Evolutionary conservation across 2,888 invertebrate species (phyloP), one percentile per base, ranked within the genome.

Genomic region (Onthophagus sagittarius): DNA sequence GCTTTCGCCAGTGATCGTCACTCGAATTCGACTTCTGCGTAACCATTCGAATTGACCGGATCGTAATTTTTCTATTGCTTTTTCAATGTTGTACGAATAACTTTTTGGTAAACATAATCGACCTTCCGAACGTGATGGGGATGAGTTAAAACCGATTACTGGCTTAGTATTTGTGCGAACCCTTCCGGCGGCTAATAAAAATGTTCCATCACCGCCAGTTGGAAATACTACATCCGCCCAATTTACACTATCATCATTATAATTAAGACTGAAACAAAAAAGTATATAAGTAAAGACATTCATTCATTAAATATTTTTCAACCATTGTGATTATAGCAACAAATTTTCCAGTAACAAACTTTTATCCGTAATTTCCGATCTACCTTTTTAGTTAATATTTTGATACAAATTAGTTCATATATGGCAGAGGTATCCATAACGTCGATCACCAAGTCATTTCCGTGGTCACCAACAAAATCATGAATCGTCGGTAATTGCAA

Each of bases 181-280:
- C 84, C 92, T 91, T 81, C 94, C 95, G 5, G 99, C 96, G 0
- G 97, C 97, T 79, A 98, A 87, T 33, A 99, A 89, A 86, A 97
- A 99, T 1, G 99, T 99, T 0, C 99, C 99, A 85, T 99, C 99
- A 0, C 99, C 99, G 5, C 99, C 99, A 72, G 94, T 91, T 0
- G 95, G 94, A 0, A 96, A 88, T 72, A 96, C 89, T 74, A 94
- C 88, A 86, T 99, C 98, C 39, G 98, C 97, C 96, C 97, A 97
- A 64, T 92, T 90, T 80, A 98, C 92, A 76, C 92, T 86, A 70
- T 91, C 89, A 77, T 89, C 88, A 77, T 88, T 88, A 81, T 91
- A 90, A 76, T 88, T 88, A 79, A 87, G 85, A 77, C 91, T 88
- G 76, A 15, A 14, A 63, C 23, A n/a, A n/a, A n/a, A n/a, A n/a